These are phyloP conservation scores for Drosophila pseudotalamancana DNA, from an alignment of 2,888 invertebrate genomes.

Conservation along the genomic window DNA sequence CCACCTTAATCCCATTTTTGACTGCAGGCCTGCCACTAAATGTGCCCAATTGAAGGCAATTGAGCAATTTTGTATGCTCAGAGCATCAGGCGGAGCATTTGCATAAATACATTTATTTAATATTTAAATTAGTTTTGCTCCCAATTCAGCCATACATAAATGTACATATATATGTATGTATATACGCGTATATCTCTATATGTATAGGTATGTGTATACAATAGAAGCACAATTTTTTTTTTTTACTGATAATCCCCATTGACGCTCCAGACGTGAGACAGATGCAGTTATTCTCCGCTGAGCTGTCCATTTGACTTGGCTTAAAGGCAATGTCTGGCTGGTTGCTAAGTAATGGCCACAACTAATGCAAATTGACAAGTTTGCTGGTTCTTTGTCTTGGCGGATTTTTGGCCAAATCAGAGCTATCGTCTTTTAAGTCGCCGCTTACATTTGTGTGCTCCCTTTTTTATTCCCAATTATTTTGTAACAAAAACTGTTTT, in stretches of 20 bases:
- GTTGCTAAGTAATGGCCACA: constrained; percentile 12
- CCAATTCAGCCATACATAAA: constrained; percentile 56
- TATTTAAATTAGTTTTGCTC: constrained; percentile 73
- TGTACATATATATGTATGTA: neutral
- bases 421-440: neutral
- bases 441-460: too few relatives aligned
- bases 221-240: too few relatives aligned
- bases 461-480: neutral
- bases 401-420: neutral
- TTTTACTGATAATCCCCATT: constrained; percentile 51
- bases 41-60: constrained; percentile 74
- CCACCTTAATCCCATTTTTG: neutral
- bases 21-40: constrained; percentile 53
- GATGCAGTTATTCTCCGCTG: constrained; percentile 27
- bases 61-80: constrained; percentile 57
- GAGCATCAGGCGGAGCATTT: constrained; percentile 54
- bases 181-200: neutral
- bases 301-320: constrained; percentile 35
- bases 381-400: constrained; percentile 3
- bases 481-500: too few relatives aligned
- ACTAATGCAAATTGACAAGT: constrained; percentile 34
- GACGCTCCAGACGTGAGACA: constrained; percentile 48
- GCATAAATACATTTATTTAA: constrained; percentile 77
- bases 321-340: constrained; percentile 17
- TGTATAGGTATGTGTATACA: too few relatives aligned